Evolutionary conservation across 2,113 vertebrate species (phyloP).

Genomic region (Rhinolophus ferrumequinum): DNA sequence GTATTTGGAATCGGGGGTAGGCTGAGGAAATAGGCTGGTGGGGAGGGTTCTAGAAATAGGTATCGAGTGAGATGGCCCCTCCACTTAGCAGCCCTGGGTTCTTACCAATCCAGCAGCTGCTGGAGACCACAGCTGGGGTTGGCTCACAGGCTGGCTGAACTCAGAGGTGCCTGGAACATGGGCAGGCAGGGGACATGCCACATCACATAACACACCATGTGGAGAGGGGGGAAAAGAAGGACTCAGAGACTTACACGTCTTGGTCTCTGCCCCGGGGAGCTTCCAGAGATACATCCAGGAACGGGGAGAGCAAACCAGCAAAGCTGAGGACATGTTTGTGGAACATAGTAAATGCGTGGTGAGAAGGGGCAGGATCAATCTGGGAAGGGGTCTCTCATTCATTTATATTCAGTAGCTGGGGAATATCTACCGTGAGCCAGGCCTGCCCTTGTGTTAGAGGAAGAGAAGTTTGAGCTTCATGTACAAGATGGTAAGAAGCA

Average conservation of each 20-base stretch:
- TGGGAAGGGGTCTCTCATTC: neutral
- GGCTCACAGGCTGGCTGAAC: neutral
- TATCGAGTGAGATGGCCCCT: neutral
- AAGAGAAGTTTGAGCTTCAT: neutral
- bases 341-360: neutral
- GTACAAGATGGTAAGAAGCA: neutral
- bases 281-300: accelerated
- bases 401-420: neutral
- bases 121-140: neutral
- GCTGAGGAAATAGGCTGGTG: neutral
- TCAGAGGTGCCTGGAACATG: neutral
- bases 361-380: neutral
- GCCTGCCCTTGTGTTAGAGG: neutral
- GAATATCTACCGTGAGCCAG: neutral
- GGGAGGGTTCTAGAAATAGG: neutral
- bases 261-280: neutral
- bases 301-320: neutral
- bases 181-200: neutral
- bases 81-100: neutral
- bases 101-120: neutral
- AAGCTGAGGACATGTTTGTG: neutral
- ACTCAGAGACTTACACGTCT: neutral
- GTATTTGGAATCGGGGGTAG: neutral
- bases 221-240: accelerated
- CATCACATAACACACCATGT: neutral